Base-by-base conservation (phyloP, 2,797 vertebrate genomes). In the Sebastes oblongus region DNA sequence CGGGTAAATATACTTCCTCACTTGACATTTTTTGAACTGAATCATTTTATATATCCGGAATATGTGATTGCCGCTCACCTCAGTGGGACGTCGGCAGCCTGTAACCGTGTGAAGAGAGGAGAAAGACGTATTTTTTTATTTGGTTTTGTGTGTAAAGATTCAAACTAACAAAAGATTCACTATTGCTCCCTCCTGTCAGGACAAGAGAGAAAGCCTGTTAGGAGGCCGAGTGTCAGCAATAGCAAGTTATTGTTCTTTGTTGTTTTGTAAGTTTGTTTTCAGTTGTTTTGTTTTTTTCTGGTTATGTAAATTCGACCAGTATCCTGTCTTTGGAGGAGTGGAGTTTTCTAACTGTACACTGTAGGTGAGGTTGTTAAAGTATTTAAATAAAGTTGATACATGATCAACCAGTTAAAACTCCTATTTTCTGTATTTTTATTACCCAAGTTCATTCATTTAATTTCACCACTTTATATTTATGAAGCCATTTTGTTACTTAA, bases 351-450 rank as follows among this genome's bases (percentile, higher is more conserved):
- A 95, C 91, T 92, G 88, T 95, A 92, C 91, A 89, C 91, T 95
- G 90, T 95, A 92, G 94, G 91, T 93, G 93, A 95, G 89, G 89
- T 88, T 94, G 92, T 95, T 80, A 88, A 93, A 90, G 72, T 93
- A 95, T 94, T 95, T 95, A 94, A 96, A 96, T 96, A 96, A 96
- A 96, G 92, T 90, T 91, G 87, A 91, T 88, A 88, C 58, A 73
- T 83, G 83, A 89, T 93, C 90, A 91, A 90, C 89, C 77, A 80
- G 25, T 81, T 67, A 70, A 58, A 70, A 55, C 9, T 27, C 2
- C 2, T 13, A 2, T 62, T 64, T 58, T 59, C 8, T 70, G 2
- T 72, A 1, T 59, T 50, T 71, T 10, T 46, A 52, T 59, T 29
- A 7, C 4, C 4, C 50, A 11, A 8, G 24, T 50, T 32, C 8